Percentiles rank a stretch among this genome's conserved stretches.
Evolutionary conservation across 2,797 vertebrate genomes (phyloP).

Genomic region (Thaleichthys pacificus): DNA sequence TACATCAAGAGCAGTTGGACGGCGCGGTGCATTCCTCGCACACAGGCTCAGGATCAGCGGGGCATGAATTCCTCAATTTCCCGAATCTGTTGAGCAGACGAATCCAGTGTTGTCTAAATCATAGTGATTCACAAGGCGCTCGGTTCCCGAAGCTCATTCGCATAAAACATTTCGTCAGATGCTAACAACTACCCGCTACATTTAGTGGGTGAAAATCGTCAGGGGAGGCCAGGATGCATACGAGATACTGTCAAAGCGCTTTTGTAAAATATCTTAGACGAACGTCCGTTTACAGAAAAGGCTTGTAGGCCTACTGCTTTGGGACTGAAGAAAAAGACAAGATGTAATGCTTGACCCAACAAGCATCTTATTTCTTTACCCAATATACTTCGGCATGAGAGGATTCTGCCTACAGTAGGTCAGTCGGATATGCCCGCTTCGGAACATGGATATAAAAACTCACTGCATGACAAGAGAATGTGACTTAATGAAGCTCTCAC

Average conservation of each 20-base stretch:
- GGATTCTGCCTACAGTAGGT: background rate
- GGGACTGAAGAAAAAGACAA: background rate
- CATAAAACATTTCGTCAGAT: background rate
- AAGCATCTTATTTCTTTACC: background rate
- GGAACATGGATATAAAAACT: too few species aligned
- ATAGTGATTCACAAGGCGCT: constrained; percentile 17
- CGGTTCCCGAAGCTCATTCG: background rate
- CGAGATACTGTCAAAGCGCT: background rate
- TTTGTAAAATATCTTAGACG: too few species aligned
- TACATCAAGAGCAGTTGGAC: constrained; percentile 20
- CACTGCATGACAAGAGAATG: too few species aligned
- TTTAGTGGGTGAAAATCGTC: constrained; percentile 1
- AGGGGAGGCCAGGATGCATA: background rate
- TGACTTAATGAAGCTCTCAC: too few species aligned
- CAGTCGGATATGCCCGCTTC: background rate
- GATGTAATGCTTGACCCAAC: background rate
- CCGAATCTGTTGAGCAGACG: constrained; percentile 15
- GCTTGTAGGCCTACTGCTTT: background rate
- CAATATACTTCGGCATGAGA: background rate
- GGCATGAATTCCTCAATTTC: constrained; percentile 35
- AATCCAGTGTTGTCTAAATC: background rate
- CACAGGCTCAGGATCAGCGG: constrained; percentile 23
- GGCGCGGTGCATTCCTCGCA: constrained; percentile 25
- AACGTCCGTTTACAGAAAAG: background rate
- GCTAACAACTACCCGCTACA: too few species aligned